Base-by-base conservation (phyloP, 30 jellyfish, hydroid and myxozoan species). In the Turritopsis rubra region DNA sequence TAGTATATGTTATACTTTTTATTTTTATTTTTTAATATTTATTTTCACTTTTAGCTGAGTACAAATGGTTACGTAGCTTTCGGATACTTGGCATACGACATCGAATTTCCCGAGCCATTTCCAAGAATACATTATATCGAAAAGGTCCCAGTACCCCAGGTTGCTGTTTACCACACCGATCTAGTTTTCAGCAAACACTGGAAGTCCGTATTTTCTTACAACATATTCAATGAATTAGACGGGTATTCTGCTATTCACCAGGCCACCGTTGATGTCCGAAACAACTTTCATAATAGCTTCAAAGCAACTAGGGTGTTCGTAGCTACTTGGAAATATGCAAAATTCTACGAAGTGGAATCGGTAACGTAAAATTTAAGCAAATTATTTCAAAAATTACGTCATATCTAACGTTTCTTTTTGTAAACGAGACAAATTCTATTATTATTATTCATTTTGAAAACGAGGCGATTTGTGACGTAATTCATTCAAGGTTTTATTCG, bases 151-250 rank as follows among this genome's bases (percentile, higher is more conserved):
- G 77, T 27, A 0, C 77, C 77, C 16, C 77, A 68, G 19, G 30
- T 68, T 16, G 77, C 77, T 68, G 30, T 68, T 19, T 68, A n/a
- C 30, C 77, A 68, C 77, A 68, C 77, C 19, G 77, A 68, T 27
- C 19, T 68, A 19, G 0, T 68, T 23, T 68, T 68, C 30, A 68
- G 23, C 0, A n/a, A n/a, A 17, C 77, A 68, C 0, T n/a, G 28
- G 77, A 68, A n/a, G 77, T 68, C 77, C 31, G 31, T 9, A 19
- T 68, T 68, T n/a, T n/a, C 77, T n/a, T 68, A 68, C 30, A 23
- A 68, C 28, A 68, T 68, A 8, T 27, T 7, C 77, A 68, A 23
- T n/a, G 30, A 23, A 68, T 23, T 23, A 68, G 60, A 41, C 13
- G 60, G 60, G 5, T 41, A 41, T 41, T 23, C 77, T 68, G 21